Conservation (phyloP, 2,888 invertebrate species). For the Drosophila kanekoi region DNA sequence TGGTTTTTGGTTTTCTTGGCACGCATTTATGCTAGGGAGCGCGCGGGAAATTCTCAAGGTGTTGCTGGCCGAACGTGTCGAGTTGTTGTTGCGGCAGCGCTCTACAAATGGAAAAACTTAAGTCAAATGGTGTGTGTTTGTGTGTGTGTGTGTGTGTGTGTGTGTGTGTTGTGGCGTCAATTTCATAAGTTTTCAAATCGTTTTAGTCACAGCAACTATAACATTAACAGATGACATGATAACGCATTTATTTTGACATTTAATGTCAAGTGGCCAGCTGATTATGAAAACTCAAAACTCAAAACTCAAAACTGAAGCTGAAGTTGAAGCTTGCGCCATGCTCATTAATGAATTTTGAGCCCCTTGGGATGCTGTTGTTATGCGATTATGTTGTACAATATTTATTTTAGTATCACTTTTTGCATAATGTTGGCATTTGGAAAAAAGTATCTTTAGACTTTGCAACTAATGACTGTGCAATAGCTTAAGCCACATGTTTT, state of each 20-base stretch:
- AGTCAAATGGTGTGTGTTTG: neutral
- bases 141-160: conserved; percentile 3
- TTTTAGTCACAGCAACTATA: conserved; percentile 47
- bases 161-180: conserved; percentile 16
- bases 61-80: conserved; percentile 37
- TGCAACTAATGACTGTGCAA: neutral
- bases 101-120: conserved; percentile 27
- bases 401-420: conserved; percentile 39
- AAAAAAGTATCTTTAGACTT: conserved; percentile 1
- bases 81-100: neutral
- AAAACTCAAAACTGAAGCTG: conserved; percentile 15
- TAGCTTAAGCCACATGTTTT: neutral
- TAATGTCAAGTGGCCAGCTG: conserved; percentile 44
- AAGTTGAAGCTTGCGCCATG: conserved; percentile 52
- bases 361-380: conserved; percentile 42
- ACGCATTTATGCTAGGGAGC: conserved; percentile 54
- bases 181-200: conserved; percentile 51
- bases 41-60: conserved; percentile 61
- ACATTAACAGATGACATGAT: conserved; percentile 23
- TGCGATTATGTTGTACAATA: conserved; percentile 51
- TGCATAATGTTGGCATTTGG: conserved; percentile 46
- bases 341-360: conserved; percentile 61
- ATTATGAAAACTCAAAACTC: conserved; percentile 55
- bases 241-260: conserved; percentile 44
- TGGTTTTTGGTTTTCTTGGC: conserved; percentile 57